Conservation (phyloP, 2,113 vertebrate genomes). For the Tenrec ecaudatus region DNA sequence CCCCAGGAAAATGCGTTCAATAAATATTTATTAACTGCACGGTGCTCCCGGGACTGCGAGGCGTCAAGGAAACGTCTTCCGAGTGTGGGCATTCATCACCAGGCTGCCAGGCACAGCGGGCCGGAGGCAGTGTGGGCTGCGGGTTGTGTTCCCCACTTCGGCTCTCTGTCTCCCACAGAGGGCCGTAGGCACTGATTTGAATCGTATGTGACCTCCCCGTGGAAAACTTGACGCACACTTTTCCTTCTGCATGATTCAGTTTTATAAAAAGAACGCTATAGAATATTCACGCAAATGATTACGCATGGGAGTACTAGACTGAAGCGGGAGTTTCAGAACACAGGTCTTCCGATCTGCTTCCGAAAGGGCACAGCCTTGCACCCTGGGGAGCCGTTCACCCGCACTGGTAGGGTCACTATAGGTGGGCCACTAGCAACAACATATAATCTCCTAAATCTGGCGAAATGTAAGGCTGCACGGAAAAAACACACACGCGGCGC, state of each 20-base stretch:
- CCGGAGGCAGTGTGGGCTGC: not conserved
- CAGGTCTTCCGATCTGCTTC: not conserved
- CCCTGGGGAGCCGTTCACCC: too few relatives aligned
- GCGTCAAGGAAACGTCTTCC: constrained; percentile 56
- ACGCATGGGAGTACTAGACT: not conserved
- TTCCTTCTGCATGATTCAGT: constrained; percentile 5
- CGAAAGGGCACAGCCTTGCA: not conserved
- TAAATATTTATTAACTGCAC: constrained; percentile 74
- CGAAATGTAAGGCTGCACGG: not conserved
- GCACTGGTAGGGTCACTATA: not conserved
- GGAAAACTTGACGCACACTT: not conserved
- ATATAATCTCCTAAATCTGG: not conserved
- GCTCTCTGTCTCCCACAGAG: not conserved
- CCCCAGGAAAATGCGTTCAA: constrained; percentile 65
- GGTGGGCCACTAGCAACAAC: not conserved
- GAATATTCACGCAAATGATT: not conserved
- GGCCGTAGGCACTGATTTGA: not conserved
- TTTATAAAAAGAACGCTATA: constrained; percentile 31
- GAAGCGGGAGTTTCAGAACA: not conserved
- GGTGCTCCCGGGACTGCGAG: constrained; percentile 37
- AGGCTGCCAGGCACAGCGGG: constrained; percentile 34
- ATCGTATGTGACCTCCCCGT: constrained; percentile 14
- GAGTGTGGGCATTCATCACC: constrained; percentile 56
- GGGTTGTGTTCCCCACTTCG: not conserved
- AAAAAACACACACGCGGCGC: too few relatives aligned